A percentile compares a stretch with the other conserved stretches of the same genome.
phyloP scores from a whole-genome alignment of 2,797 vertebrate species.

The Ptychobarbus kaznakovi region DNA sequence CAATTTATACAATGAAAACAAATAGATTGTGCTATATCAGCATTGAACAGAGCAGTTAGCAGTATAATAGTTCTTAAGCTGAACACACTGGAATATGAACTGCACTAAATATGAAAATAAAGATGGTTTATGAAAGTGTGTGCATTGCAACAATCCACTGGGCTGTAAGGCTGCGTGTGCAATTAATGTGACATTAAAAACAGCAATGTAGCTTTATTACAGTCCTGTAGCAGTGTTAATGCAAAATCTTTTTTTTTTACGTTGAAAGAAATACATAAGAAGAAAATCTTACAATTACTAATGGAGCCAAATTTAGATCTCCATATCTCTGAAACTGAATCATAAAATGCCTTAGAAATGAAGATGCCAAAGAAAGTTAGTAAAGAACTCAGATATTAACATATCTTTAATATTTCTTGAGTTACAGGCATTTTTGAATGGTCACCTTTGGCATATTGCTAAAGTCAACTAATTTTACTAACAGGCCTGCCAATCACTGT shows the following conservation, averaged over 20 bases:
- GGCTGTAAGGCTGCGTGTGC: too few species aligned
- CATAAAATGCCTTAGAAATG: background rate
- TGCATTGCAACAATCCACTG: too few species aligned
- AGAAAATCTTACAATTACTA: background rate
- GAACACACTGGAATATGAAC: background rate
- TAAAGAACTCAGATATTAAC: background rate
- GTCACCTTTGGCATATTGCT: background rate
- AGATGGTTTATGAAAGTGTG: background rate
- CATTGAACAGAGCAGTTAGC: background rate
- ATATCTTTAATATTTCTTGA: background rate
- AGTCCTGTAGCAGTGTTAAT: too few species aligned
- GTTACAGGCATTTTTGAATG: background rate
- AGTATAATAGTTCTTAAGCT: background rate
- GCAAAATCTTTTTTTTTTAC: background rate
- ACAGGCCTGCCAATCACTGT: background rate
- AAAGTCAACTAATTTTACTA: background rate
- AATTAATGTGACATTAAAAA: too few species aligned
- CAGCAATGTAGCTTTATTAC: too few species aligned
- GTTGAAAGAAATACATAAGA: background rate
- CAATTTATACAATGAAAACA: background rate
- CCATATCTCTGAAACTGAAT: background rate
- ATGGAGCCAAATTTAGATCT: background rate
- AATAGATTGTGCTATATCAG: background rate
- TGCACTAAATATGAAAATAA: background rate
- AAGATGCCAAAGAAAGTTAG: background rate